Evolutionary conservation across 2,113 vertebrate species (phyloP).

Genomic region (Cyprichromis sp.): DNA sequence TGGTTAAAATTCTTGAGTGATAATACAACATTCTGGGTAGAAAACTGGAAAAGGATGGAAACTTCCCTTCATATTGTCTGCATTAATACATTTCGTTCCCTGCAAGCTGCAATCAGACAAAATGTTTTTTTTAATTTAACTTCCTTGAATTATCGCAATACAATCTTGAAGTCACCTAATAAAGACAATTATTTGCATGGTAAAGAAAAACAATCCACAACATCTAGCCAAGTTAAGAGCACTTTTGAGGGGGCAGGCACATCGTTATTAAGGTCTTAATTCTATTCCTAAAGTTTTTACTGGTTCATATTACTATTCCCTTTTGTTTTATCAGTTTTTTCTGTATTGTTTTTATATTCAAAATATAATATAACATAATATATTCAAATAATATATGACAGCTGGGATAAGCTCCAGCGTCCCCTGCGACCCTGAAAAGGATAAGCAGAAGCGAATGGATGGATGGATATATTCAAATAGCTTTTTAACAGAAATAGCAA

Average conservation of each 20-base stretch:
- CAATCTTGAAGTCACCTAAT: not conserved
- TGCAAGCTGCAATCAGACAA: not conserved
- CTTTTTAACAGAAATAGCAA: not conserved
- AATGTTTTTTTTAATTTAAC: not conserved
- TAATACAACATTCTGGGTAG: not conserved
- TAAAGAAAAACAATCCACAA: not conserved
- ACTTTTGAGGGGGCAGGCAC: not conserved
- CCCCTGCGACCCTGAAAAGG: not conserved
- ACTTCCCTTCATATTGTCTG: not conserved
- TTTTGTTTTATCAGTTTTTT: not conserved
- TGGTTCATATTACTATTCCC: not conserved
- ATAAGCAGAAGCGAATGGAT: not conserved
- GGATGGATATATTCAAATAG: not conserved
- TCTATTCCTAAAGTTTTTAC: not conserved
- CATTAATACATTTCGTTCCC: rapidly evolving
- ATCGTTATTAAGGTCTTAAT: not conserved
- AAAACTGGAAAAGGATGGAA: not conserved
- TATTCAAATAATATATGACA: not conserved
- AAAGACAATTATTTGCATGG: not conserved
- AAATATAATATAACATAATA: not conserved
- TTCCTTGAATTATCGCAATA: not conserved
- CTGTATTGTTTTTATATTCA: not conserved
- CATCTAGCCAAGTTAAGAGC: not conserved
- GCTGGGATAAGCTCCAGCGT: not conserved
- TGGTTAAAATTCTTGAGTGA: not conserved